These are phyloP conservation scores for Anthrax anthrax DNA, from an alignment of 2,888 invertebrate genomes.

Conservation along the genomic window DNA sequence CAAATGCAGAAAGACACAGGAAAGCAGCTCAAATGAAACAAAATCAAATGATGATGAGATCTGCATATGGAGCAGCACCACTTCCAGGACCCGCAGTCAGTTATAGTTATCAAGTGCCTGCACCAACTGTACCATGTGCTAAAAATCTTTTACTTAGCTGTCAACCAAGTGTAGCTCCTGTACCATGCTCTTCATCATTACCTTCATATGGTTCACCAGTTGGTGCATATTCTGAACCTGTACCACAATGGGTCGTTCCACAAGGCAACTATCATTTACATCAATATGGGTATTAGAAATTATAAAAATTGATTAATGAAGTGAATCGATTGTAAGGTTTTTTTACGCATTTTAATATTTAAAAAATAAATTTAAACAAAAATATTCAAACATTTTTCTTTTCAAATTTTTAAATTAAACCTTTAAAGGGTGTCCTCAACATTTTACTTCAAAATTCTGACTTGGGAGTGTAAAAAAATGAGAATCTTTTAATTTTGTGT, in stretches of 20 bases:
- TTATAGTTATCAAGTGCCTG: not conserved
- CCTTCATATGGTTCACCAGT: not conserved
- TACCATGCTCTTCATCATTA: slow-evolving; percentile 3
- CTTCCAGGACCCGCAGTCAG: not conserved
- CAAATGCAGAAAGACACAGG: not conserved
- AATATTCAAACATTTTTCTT: too few relatives aligned
- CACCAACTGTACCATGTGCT: not conserved
- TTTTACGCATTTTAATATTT: too few relatives aligned
- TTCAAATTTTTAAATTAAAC: too few relatives aligned
- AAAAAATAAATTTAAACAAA: too few relatives aligned
- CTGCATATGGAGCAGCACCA: not conserved
- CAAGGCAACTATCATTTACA: not conserved
- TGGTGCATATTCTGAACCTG: not conserved
- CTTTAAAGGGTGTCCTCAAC: too few relatives aligned
- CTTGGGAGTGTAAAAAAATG: too few relatives aligned
- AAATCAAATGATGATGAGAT: not conserved
- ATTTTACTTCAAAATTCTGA: too few relatives aligned
- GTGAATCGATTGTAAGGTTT: too few relatives aligned
- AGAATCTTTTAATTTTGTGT: too few relatives aligned
- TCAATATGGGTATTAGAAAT: not conserved
- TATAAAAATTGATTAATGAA: too few relatives aligned
- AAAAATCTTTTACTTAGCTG: slow-evolving; percentile 6
- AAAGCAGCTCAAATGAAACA: not conserved
- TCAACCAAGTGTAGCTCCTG: slow-evolving; percentile 4
- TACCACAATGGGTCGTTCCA: not conserved